phyloP scores from a whole-genome alignment of 2,888 invertebrate genomes.

The Hydroisotoma schaefferi region DNA sequence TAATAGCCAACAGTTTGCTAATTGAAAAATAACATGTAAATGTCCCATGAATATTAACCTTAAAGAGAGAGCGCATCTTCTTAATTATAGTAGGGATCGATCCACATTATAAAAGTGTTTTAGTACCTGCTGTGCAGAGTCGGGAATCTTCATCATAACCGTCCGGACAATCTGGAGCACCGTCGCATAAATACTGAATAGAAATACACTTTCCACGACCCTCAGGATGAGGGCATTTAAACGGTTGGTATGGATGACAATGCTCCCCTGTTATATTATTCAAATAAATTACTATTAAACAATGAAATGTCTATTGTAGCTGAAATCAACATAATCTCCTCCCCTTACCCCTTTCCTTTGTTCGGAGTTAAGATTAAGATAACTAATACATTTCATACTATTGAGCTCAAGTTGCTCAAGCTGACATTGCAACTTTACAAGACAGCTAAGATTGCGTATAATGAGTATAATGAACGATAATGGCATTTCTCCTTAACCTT shows the following conservation, averaged over 20 bases:
- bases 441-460: no score
- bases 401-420: no score
- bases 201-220: conserved; percentile 92
- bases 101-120: no score
- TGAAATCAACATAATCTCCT: not conserved
- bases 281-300: no score
- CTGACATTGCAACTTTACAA: not conserved
- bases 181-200: conserved; percentile 59
- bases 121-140: conserved; percentile 87
- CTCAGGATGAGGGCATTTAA: conserved; percentile 73
- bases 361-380: not conserved
- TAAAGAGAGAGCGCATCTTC: no score
- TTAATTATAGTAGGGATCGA: no score
- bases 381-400: no score
- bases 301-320: no score
- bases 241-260: conserved; percentile 93
- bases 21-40: no score
- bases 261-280: conserved; percentile 58
- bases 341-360: not conserved
- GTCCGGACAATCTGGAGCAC: conserved; percentile 72
- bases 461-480: no score
- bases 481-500: not conserved
- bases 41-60: no score
- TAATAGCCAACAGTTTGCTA: no score
- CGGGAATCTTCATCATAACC: conserved; percentile 94